Evolutionary conservation across 2,888 invertebrate genomes (phyloP), one percentile per base, ranked within the genome.

Genomic region (Phrixothrix hirtus): DNA sequence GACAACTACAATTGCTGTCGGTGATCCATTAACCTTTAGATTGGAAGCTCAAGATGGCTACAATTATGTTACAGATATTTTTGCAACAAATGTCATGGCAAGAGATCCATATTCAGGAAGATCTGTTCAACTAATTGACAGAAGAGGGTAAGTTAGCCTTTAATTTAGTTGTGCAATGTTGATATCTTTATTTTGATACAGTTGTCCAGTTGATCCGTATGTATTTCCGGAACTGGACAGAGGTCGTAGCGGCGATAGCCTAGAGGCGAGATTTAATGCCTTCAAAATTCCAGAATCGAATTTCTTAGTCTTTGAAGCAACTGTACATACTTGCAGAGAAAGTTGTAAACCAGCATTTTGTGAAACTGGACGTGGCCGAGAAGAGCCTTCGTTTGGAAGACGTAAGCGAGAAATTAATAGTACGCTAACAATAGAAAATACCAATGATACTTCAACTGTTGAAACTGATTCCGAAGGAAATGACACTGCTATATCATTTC

Each of bases 231-330:
- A 93, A 69, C 74, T 95, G 61, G 93, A 93, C 70, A 86, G 90
- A 68, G 84, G 92, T 0, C 83, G 94, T 14, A 91, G 84, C 64
- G 89, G 92, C 0, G 92, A 93, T 68, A 92, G 90, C 2, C 76
- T 95, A 42, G 93, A 94, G 78, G 93, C 94, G 0, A 82, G 92
- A 65, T 95, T 95, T 74, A 93, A 94, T 73, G 94, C 94, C 0
- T 95, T 94, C 72, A 95, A 94, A 77, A 93, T 95, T 59, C 94
- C 94, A 0, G 94, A 94, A 77, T 94, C 94, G 0, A 94, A 94
- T 75, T 93, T 93, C 80, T 77, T 95, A 62, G 92, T 94, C 0
- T 95, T 95, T 68, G 94, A 95, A 76, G 94, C 94, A 0, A 94
- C 91, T 0, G 94, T 95, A 0, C 79, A 90, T 47, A 92, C 92